Conservation (phyloP, 2,888 invertebrate genomes). For the Scrobipalpa atriplicella region DNA sequence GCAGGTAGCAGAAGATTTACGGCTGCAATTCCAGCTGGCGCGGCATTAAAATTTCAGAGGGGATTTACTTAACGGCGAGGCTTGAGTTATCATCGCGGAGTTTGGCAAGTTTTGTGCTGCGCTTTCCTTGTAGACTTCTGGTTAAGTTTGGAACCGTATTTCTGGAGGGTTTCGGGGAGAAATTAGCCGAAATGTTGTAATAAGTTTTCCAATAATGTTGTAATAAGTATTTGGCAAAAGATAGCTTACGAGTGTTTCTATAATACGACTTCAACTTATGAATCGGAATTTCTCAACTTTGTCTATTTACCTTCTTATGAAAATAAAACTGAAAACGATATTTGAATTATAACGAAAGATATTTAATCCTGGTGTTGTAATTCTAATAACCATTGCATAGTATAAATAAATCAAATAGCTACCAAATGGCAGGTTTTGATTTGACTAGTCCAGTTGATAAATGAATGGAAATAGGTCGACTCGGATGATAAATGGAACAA, state of each 20-base stretch:
- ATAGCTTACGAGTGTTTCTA: too few species aligned
- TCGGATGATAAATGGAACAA: slow-evolving; percentile 5
- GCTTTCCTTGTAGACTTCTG: background rate
- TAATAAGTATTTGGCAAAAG: too few species aligned
- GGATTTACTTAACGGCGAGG: slow-evolving; percentile 14
- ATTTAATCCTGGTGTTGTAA: too few species aligned
- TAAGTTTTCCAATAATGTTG: too few species aligned
- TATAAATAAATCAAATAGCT: background rate
- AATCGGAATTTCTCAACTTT: too few species aligned
- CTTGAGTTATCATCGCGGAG: slow-evolving; percentile 10
- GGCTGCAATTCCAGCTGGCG: slow-evolving; percentile 9
- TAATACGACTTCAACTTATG: too few species aligned
- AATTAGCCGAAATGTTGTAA: too few species aligned
- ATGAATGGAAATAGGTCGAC: slow-evolving; percentile 8
- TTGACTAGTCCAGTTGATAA: background rate
- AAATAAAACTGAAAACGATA: too few species aligned
- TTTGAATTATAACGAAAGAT: too few species aligned
- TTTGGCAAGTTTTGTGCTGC: background rate
- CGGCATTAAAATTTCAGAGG: slow-evolving; percentile 19
- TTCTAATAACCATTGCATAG: too few species aligned
- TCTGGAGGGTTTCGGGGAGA: too few species aligned
- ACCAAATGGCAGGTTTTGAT: background rate
- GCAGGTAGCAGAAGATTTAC: slow-evolving; percentile 21
- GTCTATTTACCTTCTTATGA: too few species aligned
- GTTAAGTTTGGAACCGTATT: background rate